Conservation (phyloP, 2,113 vertebrate genomes). For the Dipodomys ordii region DNA sequence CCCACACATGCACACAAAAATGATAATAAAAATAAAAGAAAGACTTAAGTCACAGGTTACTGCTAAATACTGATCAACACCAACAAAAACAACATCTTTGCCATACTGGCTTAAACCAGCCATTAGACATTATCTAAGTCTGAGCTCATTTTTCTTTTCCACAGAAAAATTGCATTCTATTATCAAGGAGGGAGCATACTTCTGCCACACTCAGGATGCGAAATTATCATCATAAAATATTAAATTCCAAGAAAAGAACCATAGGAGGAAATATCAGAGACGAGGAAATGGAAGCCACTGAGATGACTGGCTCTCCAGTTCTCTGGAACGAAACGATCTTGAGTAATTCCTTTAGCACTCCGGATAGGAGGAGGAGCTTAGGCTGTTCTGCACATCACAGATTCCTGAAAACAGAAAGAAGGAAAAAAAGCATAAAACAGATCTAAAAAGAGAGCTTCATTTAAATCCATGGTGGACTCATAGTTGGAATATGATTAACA, state of each 20-base stretch:
- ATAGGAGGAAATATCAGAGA: neutral
- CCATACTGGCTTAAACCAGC: neutral
- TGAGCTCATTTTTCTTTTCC: neutral
- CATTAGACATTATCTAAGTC: neutral
- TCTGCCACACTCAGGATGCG: neutral
- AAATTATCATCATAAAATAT: neutral
- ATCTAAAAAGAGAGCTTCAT: neutral
- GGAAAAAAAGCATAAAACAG: neutral
- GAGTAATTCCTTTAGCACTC: neutral
- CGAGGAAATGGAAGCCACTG: neutral
- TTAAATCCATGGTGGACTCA: neutral
- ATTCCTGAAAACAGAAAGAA: neutral
- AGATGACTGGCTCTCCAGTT: neutral
- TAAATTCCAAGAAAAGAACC: neutral
- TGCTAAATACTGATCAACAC: neutral
- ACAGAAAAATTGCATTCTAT: neutral
- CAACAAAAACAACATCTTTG: neutral
- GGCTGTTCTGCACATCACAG: neutral
- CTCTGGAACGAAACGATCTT: neutral
- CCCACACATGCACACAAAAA: no score
- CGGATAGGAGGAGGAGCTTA: neutral
- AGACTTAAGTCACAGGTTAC: neutral
- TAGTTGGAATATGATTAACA: neutral
- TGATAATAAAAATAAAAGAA: neutral
- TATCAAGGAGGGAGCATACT: neutral